phyloP scores from a whole-genome alignment of 2,888 invertebrate genomes.

The Drosophila engyochracea region DNA sequence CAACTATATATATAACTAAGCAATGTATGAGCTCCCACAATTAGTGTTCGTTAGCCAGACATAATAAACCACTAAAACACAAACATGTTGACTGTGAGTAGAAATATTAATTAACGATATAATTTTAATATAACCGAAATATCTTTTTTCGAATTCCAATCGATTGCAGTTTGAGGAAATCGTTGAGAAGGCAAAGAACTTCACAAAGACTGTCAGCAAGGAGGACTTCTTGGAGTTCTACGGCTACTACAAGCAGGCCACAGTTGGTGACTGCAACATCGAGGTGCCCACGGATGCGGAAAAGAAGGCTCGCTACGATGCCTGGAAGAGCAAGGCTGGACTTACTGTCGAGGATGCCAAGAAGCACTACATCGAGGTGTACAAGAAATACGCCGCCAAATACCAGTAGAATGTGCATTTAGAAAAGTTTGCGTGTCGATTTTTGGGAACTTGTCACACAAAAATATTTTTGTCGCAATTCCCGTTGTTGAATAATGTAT shows the following conservation, averaged over 20 bases:
- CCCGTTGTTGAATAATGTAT: slow-evolving; percentile 54
- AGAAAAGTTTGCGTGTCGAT: slow-evolving; percentile 19
- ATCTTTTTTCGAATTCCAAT: neutral
- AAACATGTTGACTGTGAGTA: slow-evolving; percentile 80
- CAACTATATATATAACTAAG: slow-evolving; percentile 50
- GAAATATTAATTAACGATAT: neutral
- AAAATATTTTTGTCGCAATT: slow-evolving; percentile 16
- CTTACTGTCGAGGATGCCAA: slow-evolving; percentile 91
- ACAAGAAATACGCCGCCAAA: slow-evolving; percentile 86
- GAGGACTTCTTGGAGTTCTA: slow-evolving; percentile 93
- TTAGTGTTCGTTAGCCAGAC: slow-evolving; percentile 58
- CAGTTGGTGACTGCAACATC: slow-evolving; percentile 92
- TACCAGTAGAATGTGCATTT: slow-evolving; percentile 79
- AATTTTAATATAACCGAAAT: neutral
- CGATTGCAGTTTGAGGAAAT: slow-evolving; percentile 89
- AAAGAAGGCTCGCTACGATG: slow-evolving; percentile 97
- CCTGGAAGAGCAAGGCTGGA: slow-evolving; percentile 95
- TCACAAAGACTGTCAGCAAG: slow-evolving; percentile 91
- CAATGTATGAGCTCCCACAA: slow-evolving; percentile 42
- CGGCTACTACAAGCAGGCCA: slow-evolving; percentile 93
- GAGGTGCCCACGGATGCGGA: slow-evolving; percentile 94
- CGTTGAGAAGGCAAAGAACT: slow-evolving; percentile 90
- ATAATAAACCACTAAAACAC: slow-evolving; percentile 36
- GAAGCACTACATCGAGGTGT: slow-evolving; percentile 92
- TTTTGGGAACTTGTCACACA: slow-evolving; percentile 7